Evolutionary conservation across 2,797 vertebrate species (phyloP).

Genomic region (Masticophis lateralis): DNA sequence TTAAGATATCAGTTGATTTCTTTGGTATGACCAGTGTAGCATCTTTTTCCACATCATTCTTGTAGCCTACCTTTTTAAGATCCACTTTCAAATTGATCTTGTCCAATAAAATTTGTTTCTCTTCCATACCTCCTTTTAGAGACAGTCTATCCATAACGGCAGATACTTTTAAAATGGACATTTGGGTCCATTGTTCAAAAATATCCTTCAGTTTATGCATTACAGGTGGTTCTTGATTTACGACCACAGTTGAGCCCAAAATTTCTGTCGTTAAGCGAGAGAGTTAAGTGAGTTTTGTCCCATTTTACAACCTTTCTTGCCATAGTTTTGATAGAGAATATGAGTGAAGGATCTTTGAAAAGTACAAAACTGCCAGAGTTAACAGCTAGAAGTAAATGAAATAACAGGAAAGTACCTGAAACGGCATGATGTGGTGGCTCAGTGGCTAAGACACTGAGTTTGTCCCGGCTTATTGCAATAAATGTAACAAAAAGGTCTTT

Average conservation of each 20-base stretch:
- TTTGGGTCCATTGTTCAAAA: not conserved
- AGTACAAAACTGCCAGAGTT: too few relatives aligned
- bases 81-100: not conserved
- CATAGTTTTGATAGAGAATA: not conserved
- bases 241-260: not conserved
- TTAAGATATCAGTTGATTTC: too few relatives aligned
- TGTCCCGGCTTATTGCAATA: too few relatives aligned
- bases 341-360: too few relatives aligned
- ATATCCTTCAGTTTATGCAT: not conserved
- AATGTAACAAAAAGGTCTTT: too few relatives aligned
- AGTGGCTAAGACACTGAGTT: too few relatives aligned
- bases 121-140: not conserved
- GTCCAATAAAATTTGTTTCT: not conserved
- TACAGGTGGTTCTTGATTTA: not conserved
- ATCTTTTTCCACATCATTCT: too few relatives aligned
- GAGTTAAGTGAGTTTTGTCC: not conserved
- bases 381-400: too few relatives aligned
- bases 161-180: not conserved
- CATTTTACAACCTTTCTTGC: not conserved
- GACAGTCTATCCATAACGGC: not conserved
- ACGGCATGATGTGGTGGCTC: too few relatives aligned
- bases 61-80: not conserved
- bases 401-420: too few relatives aligned
- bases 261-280: not conserved
- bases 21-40: too few relatives aligned